A percentile compares a stretch with the other conserved stretches of the same genome.
These are phyloP conservation scores for Cotesia typhae DNA, from an alignment of 1,140 invertebrate species.

Conservation along the genomic window DNA sequence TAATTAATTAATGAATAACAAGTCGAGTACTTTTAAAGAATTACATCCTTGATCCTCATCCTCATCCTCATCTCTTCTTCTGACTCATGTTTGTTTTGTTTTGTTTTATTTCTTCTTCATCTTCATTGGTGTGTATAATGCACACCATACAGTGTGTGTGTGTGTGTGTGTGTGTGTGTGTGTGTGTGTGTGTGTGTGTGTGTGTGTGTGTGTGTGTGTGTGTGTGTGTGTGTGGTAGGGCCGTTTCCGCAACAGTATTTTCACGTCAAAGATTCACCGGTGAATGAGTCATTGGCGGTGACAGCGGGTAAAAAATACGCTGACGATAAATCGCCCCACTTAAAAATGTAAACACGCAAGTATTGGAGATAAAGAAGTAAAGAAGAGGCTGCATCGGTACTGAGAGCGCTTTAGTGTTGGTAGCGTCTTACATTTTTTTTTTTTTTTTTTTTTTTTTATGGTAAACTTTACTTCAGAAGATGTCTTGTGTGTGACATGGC, in stretches of 20 bases:
- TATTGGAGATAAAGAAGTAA: background rate
- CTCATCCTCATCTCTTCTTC: background rate
- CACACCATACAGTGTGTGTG: background rate
- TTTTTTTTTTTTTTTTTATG: too few species aligned
- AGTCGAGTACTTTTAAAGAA: slow-evolving; percentile 21
- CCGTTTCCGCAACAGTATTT: slow-evolving; percentile 35
- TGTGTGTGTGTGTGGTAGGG: background rate
- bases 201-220: background rate
- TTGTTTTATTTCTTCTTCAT: slow-evolving; percentile 12
- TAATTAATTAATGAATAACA: slow-evolving; percentile 39
- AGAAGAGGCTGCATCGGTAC: too few species aligned
- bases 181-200: background rate
- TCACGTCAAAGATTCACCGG: slow-evolving; percentile 26
- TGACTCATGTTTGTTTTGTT: background rate
- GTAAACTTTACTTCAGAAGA: too few species aligned
- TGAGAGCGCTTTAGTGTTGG: too few species aligned
- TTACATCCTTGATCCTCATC: background rate
- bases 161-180: background rate
- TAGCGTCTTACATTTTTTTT: too few species aligned
- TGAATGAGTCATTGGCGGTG: slow-evolving; percentile 36
- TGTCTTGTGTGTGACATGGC: too few species aligned
- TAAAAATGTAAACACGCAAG: slow-evolving; percentile 1
- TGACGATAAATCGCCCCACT: slow-evolving; percentile 18
- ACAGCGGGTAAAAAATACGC: slow-evolving; percentile 13
- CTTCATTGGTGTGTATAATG: background rate